These are phyloP conservation scores for Rhopilema esculentum DNA, from an alignment of 30 jellyfish, hydroid and myxozoan species.

Conservation along the genomic window DNA sequence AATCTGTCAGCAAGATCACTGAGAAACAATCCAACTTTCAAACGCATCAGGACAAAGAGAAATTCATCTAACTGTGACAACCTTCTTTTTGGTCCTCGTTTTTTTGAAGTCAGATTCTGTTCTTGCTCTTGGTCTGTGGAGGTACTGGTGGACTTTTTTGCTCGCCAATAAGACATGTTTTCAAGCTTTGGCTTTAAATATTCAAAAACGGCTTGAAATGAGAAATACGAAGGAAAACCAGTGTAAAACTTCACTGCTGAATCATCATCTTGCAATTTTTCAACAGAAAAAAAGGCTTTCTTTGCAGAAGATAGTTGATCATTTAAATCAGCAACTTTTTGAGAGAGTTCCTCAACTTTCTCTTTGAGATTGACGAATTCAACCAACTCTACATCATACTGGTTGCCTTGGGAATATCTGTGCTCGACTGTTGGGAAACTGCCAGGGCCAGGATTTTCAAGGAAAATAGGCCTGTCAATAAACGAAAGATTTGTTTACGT, in stretches of 20 bases:
- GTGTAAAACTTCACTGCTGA: slow-evolving; percentile 11
- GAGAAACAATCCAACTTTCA: slow-evolving; percentile 34
- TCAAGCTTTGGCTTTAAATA: slow-evolving; percentile 28
- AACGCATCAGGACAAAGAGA: slow-evolving; percentile 31
- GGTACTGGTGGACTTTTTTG: neutral
- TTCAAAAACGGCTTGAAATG: slow-evolving; percentile 9
- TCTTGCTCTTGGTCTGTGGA: neutral
- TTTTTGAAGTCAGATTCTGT: neutral
- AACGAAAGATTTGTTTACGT: slow-evolving; percentile 12
- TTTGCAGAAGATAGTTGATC: slow-evolving; percentile 1
- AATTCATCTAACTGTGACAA: slow-evolving; percentile 31
- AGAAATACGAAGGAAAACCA: slow-evolving; percentile 12
- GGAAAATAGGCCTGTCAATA: neutral
- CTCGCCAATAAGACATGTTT: slow-evolving; percentile 21
- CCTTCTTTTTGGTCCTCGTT: neutral
- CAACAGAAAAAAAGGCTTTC: slow-evolving; percentile 3
- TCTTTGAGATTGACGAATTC: neutral
- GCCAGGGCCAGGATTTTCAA: neutral
- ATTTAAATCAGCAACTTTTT: slow-evolving; percentile 2
- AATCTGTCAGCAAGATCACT: slow-evolving; percentile 22
- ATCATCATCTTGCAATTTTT: slow-evolving; percentile 29
- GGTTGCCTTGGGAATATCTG: neutral
- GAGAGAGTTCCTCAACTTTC: slow-evolving; percentile 20
- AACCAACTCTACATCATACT: neutral
- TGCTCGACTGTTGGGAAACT: neutral